Conservation (phyloP, 2,888 invertebrate species). For the Napeogenes sylphis region DNA sequence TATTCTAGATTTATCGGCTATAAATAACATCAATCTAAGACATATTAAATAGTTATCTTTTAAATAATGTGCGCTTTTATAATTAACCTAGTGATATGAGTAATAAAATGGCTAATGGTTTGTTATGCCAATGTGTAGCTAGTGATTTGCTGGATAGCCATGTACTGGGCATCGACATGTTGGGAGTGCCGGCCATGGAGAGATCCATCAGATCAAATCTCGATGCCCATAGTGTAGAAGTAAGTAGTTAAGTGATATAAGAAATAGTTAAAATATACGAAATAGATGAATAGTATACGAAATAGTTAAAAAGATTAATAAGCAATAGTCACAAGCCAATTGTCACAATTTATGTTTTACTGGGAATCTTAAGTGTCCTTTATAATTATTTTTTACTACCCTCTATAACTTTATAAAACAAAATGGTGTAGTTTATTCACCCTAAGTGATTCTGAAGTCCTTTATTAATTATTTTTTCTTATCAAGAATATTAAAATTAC, state of each 20-base stretch:
- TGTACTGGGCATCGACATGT: conserved; percentile 68
- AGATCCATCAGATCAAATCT: conserved; percentile 66
- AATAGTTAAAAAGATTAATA: too few relatives aligned
- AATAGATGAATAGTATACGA: too few relatives aligned
- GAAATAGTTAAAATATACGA: too few relatives aligned
- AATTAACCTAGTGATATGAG: conserved; percentile 67
- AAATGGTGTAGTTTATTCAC: too few relatives aligned
- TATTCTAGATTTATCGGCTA: conserved; percentile 42
- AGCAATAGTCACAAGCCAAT: too few relatives aligned
- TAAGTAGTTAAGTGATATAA: conserved; percentile 44
- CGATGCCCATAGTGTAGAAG: conserved; percentile 71
- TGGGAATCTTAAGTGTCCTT: background rate
- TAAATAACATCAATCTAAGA: conserved; percentile 29
- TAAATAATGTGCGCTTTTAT: conserved; percentile 53
- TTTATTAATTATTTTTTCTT: too few relatives aligned
- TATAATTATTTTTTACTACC: too few relatives aligned
- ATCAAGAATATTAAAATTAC: background rate
- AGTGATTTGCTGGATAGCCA: conserved; percentile 74
- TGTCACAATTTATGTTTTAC: too few relatives aligned
- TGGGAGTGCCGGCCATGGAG: conserved; percentile 60
- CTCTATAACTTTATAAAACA: too few relatives aligned
- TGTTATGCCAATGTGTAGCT: conserved; percentile 66
- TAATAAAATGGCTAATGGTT: conserved; percentile 67
- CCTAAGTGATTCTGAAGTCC: too few relatives aligned
- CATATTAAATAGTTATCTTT: conserved; percentile 51